phyloP scores from a whole-genome alignment of 2,888 invertebrate genomes.

The Scaptomyza caliginosa region DNA sequence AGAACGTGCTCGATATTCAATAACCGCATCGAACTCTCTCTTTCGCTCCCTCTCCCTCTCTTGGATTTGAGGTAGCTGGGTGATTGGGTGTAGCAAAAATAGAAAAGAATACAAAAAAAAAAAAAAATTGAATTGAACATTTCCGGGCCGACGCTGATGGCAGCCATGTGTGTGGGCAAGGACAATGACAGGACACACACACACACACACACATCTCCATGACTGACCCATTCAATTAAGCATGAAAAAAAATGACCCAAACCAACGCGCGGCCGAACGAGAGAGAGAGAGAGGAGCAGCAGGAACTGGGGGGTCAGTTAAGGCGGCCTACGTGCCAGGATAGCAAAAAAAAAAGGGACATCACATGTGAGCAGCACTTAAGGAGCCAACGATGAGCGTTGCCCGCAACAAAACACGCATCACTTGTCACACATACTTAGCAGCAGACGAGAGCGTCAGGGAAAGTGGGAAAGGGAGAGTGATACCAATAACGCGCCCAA shows the following conservation, averaged over 20 bases:
- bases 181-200: slow-evolving; percentile 45
- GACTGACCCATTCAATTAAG: slow-evolving; percentile 84
- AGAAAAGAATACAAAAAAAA: too few species aligned
- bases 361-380: slow-evolving; percentile 75
- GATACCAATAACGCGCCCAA: slow-evolving; percentile 45
- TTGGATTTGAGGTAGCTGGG: not conserved
- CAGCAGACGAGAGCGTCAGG: slow-evolving; percentile 2
- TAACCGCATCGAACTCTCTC: slow-evolving; percentile 56
- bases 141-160: slow-evolving; percentile 63
- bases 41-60: not conserved
- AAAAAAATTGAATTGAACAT: slow-evolving; percentile 76
- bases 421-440: slow-evolving; percentile 82
- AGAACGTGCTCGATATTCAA: slow-evolving; percentile 74
- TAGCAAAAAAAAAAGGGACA: slow-evolving; percentile 71
- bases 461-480: not conserved
- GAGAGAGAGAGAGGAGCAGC: not conserved
- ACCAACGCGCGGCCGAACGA: slow-evolving; percentile 3
- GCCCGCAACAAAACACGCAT: slow-evolving; percentile 83
- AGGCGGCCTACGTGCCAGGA: slow-evolving; percentile 52
- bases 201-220: slow-evolving; percentile 46
- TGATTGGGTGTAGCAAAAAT: too few species aligned
- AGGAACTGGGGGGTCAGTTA: not conserved
- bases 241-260: slow-evolving; percentile 76
- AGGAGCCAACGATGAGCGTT: slow-evolving; percentile 63
- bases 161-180: slow-evolving; percentile 56